Base-by-base conservation (phyloP, 2,888 invertebrate species). In the Clunio marinus region DNA sequence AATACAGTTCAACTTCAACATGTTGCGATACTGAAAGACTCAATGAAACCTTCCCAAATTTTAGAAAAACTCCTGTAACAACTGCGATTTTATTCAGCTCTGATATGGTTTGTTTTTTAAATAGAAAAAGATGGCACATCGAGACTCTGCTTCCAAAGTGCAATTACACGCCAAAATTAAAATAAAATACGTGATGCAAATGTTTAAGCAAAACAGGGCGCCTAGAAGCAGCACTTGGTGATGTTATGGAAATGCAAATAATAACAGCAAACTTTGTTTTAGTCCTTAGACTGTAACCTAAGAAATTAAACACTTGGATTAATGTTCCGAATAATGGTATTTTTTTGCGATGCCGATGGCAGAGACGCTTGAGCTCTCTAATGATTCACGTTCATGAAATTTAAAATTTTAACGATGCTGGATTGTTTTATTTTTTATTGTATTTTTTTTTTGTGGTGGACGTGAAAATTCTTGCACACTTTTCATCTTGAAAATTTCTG, bases 171-270 rank as follows among this genome's bases (percentile, higher is more conserved):
- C n/a, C 35, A 35, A 63, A 63, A 63, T 63, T 63, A 45, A 63
- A 63, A 63, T 63, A 63, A 63, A 63, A 46, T 63, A 63, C 63
- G 63, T 63, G 63, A 63, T 45, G 28, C 25, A 63, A 63, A 63
- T 63, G 28, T 27, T 45, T 46, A 63, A n/a, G n/a, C n/a, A n/a
- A 63, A 63, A 27, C 1, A 25, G 57, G 8, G 17, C 15, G n/a
- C 57, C 15, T 24, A n/a, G 57, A n/a, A 2, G 22, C 35, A 60
- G 41, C 45, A 25, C 7, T 63, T 45, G 15, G 45, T 25, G 63
- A 46, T 62, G 45, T 46, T 46, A 28, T 63, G 27, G 27, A 37
- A 60, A 17, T 8, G n/a, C 8, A 32, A 55, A 24, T 4, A n/a
- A 1, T 5, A n/a, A 22, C 3, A 51, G 17, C 2, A 24, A 24